Evolutionary conservation across 1,140 invertebrate species (phyloP).

Genomic region (Bombus huntii): DNA sequence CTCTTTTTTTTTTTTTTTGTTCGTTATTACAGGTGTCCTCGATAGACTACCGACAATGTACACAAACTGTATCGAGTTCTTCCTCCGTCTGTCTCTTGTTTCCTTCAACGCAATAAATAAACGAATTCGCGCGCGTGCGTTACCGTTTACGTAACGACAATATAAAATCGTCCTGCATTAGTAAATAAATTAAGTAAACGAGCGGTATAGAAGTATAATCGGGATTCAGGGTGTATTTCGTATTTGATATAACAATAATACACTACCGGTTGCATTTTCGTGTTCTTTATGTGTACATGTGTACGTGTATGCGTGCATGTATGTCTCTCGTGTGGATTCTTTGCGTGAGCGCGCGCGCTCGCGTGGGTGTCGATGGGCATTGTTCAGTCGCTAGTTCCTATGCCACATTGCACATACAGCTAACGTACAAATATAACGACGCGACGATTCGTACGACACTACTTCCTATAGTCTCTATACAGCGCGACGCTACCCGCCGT

Average conservation of each 20-base stretch:
- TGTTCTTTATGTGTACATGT: conserved; percentile 52
- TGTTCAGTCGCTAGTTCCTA: conserved; percentile 73
- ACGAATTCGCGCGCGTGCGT: conserved; percentile 51
- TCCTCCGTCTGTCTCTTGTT: conserved; percentile 45
- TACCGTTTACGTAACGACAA: conserved; percentile 66
- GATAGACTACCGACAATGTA: conserved; percentile 70
- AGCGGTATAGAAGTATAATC: conserved; percentile 68
- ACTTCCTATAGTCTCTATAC: conserved; percentile 80
- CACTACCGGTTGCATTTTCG: conserved; percentile 70
- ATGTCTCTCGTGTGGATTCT: conserved; percentile 51
- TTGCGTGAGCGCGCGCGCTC: conserved; percentile 22
- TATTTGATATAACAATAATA: conserved; percentile 71
- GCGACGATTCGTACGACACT: conserved; percentile 75
- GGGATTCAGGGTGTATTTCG: conserved; percentile 38
- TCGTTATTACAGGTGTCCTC: conserved; percentile 66
- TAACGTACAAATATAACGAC: conserved; percentile 81
- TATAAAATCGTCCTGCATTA: conserved; percentile 76
- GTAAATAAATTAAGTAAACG: conserved; percentile 80
- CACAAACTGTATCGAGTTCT: conserved; percentile 70
- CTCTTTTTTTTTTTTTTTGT: conserved; percentile 14
- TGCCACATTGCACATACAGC: conserved; percentile 77
- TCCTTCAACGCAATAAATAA: conserved; percentile 77
- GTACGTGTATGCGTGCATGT: conserved; percentile 47
- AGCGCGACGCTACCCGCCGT: conserved; percentile 77
- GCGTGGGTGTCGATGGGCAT: conserved; percentile 42